These are phyloP conservation scores for Tinea pellionella DNA, from an alignment of 2,888 invertebrate species.

Conservation along the genomic window DNA sequence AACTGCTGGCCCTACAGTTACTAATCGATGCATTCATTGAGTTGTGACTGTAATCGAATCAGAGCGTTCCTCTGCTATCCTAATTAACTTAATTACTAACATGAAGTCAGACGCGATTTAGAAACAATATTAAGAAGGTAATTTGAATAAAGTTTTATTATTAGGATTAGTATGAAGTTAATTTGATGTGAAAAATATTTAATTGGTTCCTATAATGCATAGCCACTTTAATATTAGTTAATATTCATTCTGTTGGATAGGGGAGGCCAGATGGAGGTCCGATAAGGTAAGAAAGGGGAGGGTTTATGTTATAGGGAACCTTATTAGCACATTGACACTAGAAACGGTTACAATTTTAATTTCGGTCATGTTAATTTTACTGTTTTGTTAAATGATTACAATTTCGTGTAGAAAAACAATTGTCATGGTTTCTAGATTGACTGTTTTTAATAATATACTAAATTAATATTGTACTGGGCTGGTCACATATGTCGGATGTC, in stretches of 20 bases:
- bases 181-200: neutral
- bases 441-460: neutral
- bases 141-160: neutral
- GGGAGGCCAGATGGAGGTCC: slow-evolving; percentile 19
- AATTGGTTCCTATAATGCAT: neutral
- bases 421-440: slow-evolving; percentile 5
- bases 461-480: too few relatives aligned
- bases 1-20: slow-evolving; percentile 19
- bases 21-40: slow-evolving; percentile 17
- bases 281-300: slow-evolving; percentile 22
- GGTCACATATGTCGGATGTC: too few relatives aligned
- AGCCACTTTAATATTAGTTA: slow-evolving; percentile 49
- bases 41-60: slow-evolving; percentile 10
- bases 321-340: slow-evolving; percentile 24
- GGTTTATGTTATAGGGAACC: slow-evolving; percentile 23
- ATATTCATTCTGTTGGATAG: slow-evolving; percentile 50
- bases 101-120: neutral
- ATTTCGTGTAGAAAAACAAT: slow-evolving; percentile 14
- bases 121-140: neutral
- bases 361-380: slow-evolving; percentile 11
- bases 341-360: slow-evolving; percentile 14
- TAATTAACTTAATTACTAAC: neutral
- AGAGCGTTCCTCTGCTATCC: neutral
- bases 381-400: slow-evolving; percentile 3
- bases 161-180: neutral